Percentiles rank a stretch among this genome's conserved stretches.
Conservation (phyloP, 2,797 vertebrate genomes). For the Rhodeus uyekii region DNA sequence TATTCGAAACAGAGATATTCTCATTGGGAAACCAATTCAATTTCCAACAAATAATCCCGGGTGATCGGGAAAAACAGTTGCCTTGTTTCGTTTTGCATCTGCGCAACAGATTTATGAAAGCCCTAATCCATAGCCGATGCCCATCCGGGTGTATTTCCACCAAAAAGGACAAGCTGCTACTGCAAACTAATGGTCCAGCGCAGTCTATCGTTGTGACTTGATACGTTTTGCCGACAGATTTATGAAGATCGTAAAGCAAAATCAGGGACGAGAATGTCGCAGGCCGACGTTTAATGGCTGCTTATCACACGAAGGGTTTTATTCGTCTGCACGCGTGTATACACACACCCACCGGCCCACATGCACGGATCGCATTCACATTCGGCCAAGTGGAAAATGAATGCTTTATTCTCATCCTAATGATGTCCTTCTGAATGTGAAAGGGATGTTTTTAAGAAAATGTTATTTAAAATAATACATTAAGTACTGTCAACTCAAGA, state of each 20-base stretch:
- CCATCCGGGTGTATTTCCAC: slow-evolving; percentile 70
- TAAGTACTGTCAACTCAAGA: slow-evolving; percentile 82
- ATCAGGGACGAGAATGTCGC: slow-evolving; percentile 76
- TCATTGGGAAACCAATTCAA: neutral
- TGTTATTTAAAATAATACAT: slow-evolving; percentile 89
- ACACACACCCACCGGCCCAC: slow-evolving; percentile 55
- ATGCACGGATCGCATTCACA: slow-evolving; percentile 55
- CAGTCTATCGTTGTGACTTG: slow-evolving; percentile 72
- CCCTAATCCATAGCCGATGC: slow-evolving; percentile 70
- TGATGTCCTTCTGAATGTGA: slow-evolving; percentile 81
- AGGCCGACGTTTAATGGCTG: slow-evolving; percentile 68
- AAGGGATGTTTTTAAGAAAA: slow-evolving; percentile 83
- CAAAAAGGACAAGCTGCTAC: slow-evolving; percentile 68
- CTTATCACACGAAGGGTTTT: slow-evolving; percentile 64
- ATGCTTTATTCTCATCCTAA: slow-evolving; percentile 81
- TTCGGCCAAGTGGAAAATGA: slow-evolving; percentile 79
- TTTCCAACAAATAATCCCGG: neutral
- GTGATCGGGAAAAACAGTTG: slow-evolving; percentile 53
- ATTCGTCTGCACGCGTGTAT: slow-evolving; percentile 48
- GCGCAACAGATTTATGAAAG: slow-evolving; percentile 72
- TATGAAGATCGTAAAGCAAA: slow-evolving; percentile 74
- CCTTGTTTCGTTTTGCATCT: slow-evolving; percentile 70
- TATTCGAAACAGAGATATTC: neutral
- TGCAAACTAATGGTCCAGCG: slow-evolving; percentile 80
- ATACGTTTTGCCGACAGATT: slow-evolving; percentile 77